These are phyloP conservation scores for Mesaphorura yosii DNA, from an alignment of 1,140 invertebrate species.

Conservation along the genomic window DNA sequence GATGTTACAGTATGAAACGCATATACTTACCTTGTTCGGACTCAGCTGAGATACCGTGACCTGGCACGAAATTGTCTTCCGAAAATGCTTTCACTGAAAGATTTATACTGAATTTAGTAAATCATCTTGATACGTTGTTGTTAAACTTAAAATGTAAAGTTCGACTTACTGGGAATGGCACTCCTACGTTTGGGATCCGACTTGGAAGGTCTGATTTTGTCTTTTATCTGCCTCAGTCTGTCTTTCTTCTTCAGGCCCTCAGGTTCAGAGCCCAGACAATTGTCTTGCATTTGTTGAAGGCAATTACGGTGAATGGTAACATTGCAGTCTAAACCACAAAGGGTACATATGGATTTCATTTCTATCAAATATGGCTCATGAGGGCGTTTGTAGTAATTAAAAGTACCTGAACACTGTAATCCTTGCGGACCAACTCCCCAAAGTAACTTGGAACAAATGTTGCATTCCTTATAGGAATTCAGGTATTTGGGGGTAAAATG, in stretches of 20 bases:
- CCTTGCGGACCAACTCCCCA: slow-evolving; percentile 90
- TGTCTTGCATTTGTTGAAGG: slow-evolving; percentile 67
- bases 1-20: no score
- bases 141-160: neutral
- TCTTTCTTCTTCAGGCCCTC: slow-evolving; percentile 48
- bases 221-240: slow-evolving; percentile 35
- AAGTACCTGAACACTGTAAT: slow-evolving; percentile 37
- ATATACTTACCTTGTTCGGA: neutral
- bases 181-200: slow-evolving; percentile 37
- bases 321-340: slow-evolving; percentile 59
- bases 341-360: no score
- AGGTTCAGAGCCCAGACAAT: slow-evolving; percentile 63
- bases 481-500: slow-evolving; percentile 79
- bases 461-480: slow-evolving; percentile 77
- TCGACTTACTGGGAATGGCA: neutral
- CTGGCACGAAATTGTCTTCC: slow-evolving; percentile 11
- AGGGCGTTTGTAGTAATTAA: no score
- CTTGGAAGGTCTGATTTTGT: slow-evolving; percentile 33
- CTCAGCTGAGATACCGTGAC: neutral
- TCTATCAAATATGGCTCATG: no score
- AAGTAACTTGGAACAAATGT: slow-evolving; percentile 81
- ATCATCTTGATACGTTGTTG: no score
- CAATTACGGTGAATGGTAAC: slow-evolving; percentile 78
- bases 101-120: neutral
- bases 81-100: slow-evolving; percentile 15